Evolutionary conservation across 2,113 vertebrate species (phyloP), one percentile per base, ranked within the genome.

Genomic region (Centropus bengalensis): DNA sequence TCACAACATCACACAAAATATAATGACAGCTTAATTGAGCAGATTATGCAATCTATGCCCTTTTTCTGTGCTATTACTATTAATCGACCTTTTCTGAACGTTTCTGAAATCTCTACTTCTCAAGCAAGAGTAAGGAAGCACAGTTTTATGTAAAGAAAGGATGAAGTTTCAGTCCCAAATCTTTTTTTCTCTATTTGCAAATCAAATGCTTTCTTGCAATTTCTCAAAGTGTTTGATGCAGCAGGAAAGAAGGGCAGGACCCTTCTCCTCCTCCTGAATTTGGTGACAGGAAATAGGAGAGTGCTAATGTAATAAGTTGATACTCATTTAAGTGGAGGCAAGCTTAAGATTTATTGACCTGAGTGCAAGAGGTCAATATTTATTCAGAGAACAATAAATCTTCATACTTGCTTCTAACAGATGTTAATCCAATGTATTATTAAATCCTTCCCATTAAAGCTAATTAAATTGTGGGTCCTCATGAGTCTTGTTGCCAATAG

Each of bases 361-460:
- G 28, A 95, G 56, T 83, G 68, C 51, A 86, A 76, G 20, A 89
- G 89, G 86, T 91, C 91, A 95, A 93, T 94, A 96, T 90, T 96
- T 96, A 91, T 95, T 88, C 55, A 80, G 92, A 96, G 91, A 95
- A 82, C 82, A 93, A 85, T 95, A 87, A 88, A 93, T 95, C 92
- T 94, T 82, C 67, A 51, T 91, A 68, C 38, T 78, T 93, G 6
- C 1, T 75, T 92, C 52, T 68, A 94, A 84, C 52, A 95, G 82
- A 96, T 95, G 63, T 87, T 96, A 88, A 91, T 95, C 68, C 73
- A 86, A 59, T 84, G 27, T 97, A 93, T 88, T 96, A 88, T 93
- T 91, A 84, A 97, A 94, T 92, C 28, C 40, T 88, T 74, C 47
- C 82, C 47, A 60, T 89, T 95, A 93, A 95, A 78, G 78, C 74